These are phyloP conservation scores for Hydrocynus forskahlii DNA, from an alignment of 2,797 vertebrate species.

Conservation along the genomic window DNA sequence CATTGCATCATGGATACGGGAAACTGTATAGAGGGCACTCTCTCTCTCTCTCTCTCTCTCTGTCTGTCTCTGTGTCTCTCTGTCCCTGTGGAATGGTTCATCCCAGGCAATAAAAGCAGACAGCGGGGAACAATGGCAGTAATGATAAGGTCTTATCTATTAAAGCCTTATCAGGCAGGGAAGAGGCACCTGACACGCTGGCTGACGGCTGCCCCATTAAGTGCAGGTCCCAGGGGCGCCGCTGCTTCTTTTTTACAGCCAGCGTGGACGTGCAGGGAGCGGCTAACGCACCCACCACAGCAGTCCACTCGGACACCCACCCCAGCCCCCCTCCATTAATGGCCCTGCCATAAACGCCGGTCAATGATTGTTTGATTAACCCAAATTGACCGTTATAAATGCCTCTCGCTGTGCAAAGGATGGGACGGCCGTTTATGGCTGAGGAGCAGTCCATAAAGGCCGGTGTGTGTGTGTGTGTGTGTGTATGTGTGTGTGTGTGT, in stretches of 20 bases:
- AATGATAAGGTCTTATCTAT: conserved; percentile 66
- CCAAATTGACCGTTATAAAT: conserved; percentile 63
- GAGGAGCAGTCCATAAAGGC: conserved; percentile 56
- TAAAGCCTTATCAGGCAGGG: conserved; percentile 61
- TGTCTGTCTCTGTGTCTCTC: neutral
- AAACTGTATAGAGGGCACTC: conserved; percentile 1
- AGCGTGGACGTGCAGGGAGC: conserved; percentile 44
- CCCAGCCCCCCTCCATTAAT: conserved; percentile 58
- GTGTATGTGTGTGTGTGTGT: conserved; percentile 18
- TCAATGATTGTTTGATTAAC: conserved; percentile 67
- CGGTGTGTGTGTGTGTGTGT: neutral
- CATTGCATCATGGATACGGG: conserved; percentile 37
- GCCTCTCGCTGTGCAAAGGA: conserved; percentile 57
- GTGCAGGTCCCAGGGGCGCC: conserved; percentile 36
- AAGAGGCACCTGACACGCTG: conserved; percentile 56
- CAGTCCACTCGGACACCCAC: conserved; percentile 42
- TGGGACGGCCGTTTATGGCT: conserved; percentile 54
- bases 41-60: too few relatives aligned
- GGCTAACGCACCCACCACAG: conserved; percentile 24
- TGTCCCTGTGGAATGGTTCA: conserved; percentile 49
- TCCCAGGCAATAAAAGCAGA: conserved; percentile 53
- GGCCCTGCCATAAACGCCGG: conserved; percentile 57
- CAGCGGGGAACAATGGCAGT: conserved; percentile 46
- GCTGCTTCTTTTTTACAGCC: conserved; percentile 55
- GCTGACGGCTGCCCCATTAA: conserved; percentile 50